Evolutionary conservation across 2,797 vertebrate genomes (phyloP).

Genomic region (Cephalopachus bancanus): DNA sequence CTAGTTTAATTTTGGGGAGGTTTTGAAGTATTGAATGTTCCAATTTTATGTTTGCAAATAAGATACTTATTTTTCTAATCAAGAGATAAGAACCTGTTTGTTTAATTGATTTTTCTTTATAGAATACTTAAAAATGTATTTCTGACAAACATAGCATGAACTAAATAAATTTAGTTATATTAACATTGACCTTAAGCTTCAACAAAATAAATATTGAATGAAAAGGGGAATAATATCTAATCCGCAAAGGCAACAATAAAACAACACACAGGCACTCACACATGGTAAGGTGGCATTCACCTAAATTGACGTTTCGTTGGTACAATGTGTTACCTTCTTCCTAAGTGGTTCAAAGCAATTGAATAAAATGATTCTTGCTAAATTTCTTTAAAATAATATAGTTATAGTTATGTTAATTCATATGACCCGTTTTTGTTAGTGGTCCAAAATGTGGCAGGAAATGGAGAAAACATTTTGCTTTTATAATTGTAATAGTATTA

Average conservation of each 20-base stretch:
- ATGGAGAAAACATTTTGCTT: not conserved
- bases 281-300: not conserved
- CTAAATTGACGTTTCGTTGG: not conserved
- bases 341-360: not conserved
- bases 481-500: not conserved
- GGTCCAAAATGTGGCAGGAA: not conserved
- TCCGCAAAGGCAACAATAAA: not conserved
- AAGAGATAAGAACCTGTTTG: not conserved
- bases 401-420: not conserved
- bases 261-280: not conserved
- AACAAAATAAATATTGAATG: not conserved
- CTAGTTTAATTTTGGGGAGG: not conserved
- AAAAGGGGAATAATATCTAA: not conserved
- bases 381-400: not conserved
- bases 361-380: not conserved
- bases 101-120: not conserved
- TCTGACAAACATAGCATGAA: not conserved
- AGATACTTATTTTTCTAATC: not conserved
- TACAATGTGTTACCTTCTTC: not conserved
- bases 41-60: not conserved
- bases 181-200: not conserved
- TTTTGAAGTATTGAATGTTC: not conserved
- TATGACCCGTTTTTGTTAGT: slow-evolving; percentile 8
- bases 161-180: not conserved
- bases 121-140: not conserved